These are phyloP conservation scores for Eurytoma californica DNA, from an alignment of 2,888 invertebrate species.

Conservation along the genomic window DNA sequence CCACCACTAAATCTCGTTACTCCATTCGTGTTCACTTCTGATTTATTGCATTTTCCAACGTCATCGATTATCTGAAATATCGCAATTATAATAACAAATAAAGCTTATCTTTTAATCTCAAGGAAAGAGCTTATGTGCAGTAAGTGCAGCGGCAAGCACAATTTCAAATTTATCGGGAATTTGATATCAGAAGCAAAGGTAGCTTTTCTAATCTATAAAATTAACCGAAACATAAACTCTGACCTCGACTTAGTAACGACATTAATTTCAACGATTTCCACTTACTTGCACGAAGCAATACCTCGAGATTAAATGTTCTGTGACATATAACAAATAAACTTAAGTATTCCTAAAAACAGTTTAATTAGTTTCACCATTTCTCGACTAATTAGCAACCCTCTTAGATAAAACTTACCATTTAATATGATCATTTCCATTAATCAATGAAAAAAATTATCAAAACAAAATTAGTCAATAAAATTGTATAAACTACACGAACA, in stretches of 20 bases:
- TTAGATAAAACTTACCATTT: not conserved
- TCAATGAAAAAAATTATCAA: not conserved
- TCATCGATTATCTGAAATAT: conserved; percentile 28
- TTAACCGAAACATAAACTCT: conserved; percentile 66
- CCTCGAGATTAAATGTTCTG: conserved; percentile 60
- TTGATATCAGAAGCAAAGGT: not conserved
- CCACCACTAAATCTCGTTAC: conserved; percentile 58
- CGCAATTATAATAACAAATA: not conserved
- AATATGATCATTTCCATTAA: not conserved
- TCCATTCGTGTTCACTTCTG: conserved; percentile 46
- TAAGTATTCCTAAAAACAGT: not conserved
- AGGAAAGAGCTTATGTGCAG: conserved; percentile 76
- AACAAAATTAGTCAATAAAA: no score
- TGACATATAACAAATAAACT: not conserved
- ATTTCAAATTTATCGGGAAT: not conserved
- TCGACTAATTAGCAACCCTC: not conserved
- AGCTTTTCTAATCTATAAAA: not conserved
- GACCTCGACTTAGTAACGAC: conserved; percentile 62
- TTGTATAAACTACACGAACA: not conserved
- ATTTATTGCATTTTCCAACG: conserved; percentile 51
- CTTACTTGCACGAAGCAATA: conserved; percentile 66
- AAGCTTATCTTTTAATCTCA: conserved; percentile 62
- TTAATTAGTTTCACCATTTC: not conserved
- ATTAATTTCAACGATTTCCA: conserved; percentile 51
- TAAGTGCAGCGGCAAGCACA: conserved; percentile 67